These are phyloP conservation scores for Felis chaus DNA, from an alignment of 2,113 vertebrate genomes.

Conservation along the genomic window DNA sequence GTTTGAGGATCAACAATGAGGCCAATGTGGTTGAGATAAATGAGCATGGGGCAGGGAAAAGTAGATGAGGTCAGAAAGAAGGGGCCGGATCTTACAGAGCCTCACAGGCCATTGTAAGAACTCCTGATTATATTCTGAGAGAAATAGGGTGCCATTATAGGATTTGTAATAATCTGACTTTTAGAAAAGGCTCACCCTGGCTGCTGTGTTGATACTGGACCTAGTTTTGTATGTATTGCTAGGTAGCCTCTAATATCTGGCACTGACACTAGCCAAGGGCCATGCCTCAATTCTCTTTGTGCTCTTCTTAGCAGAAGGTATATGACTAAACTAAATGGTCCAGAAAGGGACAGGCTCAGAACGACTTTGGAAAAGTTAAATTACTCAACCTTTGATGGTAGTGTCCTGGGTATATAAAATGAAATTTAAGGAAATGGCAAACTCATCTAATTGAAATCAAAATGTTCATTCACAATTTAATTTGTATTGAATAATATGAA, in stretches of 20 bases:
- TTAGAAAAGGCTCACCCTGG: background rate
- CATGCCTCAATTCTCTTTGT: background rate
- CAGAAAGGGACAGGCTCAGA: background rate
- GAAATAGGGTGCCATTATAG: background rate
- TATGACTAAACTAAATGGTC: background rate
- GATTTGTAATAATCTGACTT: slow-evolving; percentile 7
- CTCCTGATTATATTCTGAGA: background rate
- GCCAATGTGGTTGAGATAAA: background rate
- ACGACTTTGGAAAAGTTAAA: slow-evolving; percentile 41
- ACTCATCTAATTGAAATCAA: slow-evolving; percentile 12
- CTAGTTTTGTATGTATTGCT: background rate
- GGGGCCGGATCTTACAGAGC: background rate
- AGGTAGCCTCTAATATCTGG: background rate
- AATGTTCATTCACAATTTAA: slow-evolving; percentile 13
- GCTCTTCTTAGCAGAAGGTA: background rate
- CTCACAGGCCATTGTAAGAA: background rate
- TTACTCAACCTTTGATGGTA: background rate
- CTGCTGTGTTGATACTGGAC: background rate
- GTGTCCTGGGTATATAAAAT: slow-evolving; percentile 23
- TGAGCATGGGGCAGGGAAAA: background rate
- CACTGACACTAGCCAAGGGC: background rate
- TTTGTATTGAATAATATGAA: background rate
- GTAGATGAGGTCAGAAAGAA: background rate
- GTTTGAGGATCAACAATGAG: background rate
- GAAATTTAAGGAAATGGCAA: slow-evolving; percentile 39